Conservation (phyloP, 2,888 invertebrate species). For the Branchinecta sandiegonensis region DNA sequence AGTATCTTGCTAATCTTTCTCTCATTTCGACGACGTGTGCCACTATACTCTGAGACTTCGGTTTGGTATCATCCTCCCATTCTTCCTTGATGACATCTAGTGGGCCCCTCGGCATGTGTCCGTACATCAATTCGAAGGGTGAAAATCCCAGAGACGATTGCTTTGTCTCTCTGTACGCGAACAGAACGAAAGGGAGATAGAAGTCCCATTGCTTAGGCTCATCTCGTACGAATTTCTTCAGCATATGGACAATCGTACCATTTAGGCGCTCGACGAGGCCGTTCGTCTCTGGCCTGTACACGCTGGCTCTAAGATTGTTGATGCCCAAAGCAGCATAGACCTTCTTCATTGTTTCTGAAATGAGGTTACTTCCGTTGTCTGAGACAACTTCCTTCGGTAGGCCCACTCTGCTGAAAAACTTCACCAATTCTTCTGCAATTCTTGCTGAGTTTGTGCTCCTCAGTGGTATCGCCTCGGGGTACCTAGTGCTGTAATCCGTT, state of each 20-base stretch:
- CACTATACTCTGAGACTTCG: neutral
- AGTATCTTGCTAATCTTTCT: too few relatives aligned
- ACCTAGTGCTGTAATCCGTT: too few relatives aligned
- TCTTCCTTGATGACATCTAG: neutral
- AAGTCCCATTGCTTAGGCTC: too few relatives aligned
- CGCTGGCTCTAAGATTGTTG: neutral
- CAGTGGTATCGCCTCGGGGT: too few relatives aligned
- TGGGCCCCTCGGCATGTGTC: neutral
- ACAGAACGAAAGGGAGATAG: too few relatives aligned
- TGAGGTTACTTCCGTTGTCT: neutral
- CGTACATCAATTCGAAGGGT: neutral
- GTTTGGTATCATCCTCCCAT: neutral
- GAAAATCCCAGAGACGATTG: too few relatives aligned
- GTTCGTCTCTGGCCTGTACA: neutral
- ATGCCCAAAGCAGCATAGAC: neutral
- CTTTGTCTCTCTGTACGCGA: too few relatives aligned
- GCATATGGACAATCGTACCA: neutral
- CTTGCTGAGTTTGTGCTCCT: too few relatives aligned
- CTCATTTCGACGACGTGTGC: too few relatives aligned
- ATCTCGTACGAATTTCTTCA: neutral
- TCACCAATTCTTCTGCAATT: too few relatives aligned
- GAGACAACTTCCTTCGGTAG: neutral
- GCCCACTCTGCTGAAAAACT: too few relatives aligned
- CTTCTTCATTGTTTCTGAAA: neutral
- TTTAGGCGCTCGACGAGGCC: neutral